These are phyloP conservation scores for Scomberomorus guttatus DNA, from an alignment of 2,797 vertebrate genomes.

Conservation along the genomic window DNA sequence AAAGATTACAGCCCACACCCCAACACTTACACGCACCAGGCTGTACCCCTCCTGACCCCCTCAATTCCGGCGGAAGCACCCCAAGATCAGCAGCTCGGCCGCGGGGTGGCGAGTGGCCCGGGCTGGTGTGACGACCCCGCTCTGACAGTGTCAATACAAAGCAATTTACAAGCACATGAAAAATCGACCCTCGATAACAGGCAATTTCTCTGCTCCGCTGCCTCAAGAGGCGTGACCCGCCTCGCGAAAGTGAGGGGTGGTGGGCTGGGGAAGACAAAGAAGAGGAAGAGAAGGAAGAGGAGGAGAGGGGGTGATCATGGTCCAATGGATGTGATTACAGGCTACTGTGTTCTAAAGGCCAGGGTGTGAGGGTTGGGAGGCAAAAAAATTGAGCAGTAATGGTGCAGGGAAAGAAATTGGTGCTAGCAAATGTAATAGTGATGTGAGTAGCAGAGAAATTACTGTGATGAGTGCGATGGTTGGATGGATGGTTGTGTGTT, in stretches of 20 bases:
- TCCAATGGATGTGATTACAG: slow-evolving; percentile 78
- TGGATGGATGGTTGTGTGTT: slow-evolving; percentile 26
- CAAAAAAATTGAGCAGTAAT: slow-evolving; percentile 57
- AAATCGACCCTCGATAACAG: slow-evolving; percentile 96
- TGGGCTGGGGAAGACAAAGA: slow-evolving; percentile 35
- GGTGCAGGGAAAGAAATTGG: slow-evolving; percentile 37
- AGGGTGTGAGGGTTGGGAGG: slow-evolving; percentile 1
- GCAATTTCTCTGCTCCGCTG: slow-evolving; percentile 94
- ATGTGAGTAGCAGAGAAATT: slow-evolving; percentile 56
- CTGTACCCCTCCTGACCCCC: slow-evolving; percentile 52
- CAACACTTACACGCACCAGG: slow-evolving; percentile 22
- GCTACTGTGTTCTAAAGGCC: slow-evolving; percentile 48
- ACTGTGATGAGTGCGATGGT: slow-evolving; percentile 49
- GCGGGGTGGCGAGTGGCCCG: slow-evolving; percentile 72
- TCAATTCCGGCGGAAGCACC: slow-evolving; percentile 63
- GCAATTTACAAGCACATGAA: slow-evolving; percentile 96
- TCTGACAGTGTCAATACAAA: slow-evolving; percentile 98
- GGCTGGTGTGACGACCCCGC: slow-evolving; percentile 89
- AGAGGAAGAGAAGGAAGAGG: slow-evolving; percentile 58
- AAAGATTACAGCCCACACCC: slow-evolving; percentile 33
- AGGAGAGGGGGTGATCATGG: slow-evolving; percentile 71
- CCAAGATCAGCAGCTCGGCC: slow-evolving; percentile 55
- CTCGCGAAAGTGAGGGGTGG: slow-evolving; percentile 49
- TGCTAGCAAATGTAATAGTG: slow-evolving; percentile 58
- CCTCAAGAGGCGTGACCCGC: slow-evolving; percentile 82